These are phyloP conservation scores for Micrastur ruficollis DNA, from an alignment of 2,797 vertebrate genomes.

Conservation along the genomic window DNA sequence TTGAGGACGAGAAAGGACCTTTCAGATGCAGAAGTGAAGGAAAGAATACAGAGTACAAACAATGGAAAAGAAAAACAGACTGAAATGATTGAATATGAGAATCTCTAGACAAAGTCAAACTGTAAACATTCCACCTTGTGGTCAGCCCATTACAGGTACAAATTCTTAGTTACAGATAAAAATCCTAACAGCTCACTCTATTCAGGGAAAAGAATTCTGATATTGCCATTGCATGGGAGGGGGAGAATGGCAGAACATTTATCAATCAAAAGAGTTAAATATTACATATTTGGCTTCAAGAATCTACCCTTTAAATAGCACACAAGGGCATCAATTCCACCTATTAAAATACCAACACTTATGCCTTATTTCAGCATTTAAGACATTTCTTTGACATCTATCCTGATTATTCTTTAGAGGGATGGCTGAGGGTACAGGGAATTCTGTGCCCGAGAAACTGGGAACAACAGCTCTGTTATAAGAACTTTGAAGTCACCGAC, in stretches of 20 bases:
- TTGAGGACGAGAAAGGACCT: slow-evolving; percentile 74
- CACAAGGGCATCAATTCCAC: neutral
- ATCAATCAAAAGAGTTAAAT: neutral
- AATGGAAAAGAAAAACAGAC: slow-evolving; percentile 34
- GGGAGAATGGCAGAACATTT: neutral
- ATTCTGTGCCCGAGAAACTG: neutral
- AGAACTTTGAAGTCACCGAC: neutral
- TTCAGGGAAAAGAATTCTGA: neutral
- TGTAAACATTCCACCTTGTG: neutral
- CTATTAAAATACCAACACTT: neutral
- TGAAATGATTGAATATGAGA: neutral
- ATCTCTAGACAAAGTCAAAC: neutral
- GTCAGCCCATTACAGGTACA: neutral
- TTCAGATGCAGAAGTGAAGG: slow-evolving; percentile 48
- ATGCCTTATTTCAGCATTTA: neutral
- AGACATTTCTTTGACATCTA: neutral
- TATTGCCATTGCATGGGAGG: neutral
- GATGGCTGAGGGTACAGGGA: neutral
- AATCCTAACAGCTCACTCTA: neutral
- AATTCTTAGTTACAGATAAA: neutral
- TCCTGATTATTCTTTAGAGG: neutral
- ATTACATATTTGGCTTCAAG: neutral
- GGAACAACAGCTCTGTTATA: neutral
- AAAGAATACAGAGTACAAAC: slow-evolving; percentile 58
- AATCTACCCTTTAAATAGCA: neutral